Conservation (phyloP, 2,888 invertebrate species). For the Drosophila fungiperda region DNA sequence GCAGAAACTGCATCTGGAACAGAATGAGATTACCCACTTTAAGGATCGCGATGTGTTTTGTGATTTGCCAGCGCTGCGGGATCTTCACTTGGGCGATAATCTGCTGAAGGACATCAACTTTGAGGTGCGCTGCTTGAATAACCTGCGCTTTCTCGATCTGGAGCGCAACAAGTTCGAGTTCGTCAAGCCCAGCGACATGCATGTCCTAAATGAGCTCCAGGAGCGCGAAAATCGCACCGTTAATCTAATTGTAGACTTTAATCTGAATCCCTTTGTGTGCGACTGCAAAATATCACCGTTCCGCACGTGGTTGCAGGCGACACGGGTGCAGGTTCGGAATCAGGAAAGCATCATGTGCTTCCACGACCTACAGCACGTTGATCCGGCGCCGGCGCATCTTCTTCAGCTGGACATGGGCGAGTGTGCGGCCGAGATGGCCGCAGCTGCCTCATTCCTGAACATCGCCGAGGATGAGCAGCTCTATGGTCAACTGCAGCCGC, state of each 20-base stretch:
- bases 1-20: slow-evolving; percentile 90
- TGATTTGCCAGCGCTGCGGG: slow-evolving; percentile 88
- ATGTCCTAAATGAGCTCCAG: slow-evolving; percentile 87
- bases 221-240: slow-evolving; percentile 83
- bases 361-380: slow-evolving; percentile 71
- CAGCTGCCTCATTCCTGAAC: slow-evolving; percentile 79
- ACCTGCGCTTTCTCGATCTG: slow-evolving; percentile 89
- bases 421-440: slow-evolving; percentile 80
- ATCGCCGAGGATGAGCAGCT: slow-evolving; percentile 72
- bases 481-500: slow-evolving; percentile 61
- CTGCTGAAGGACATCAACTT: slow-evolving; percentile 88
- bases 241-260: slow-evolving; percentile 88
- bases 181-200: slow-evolving; percentile 87
- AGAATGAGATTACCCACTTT: slow-evolving; percentile 90
- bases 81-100: slow-evolving; percentile 90
- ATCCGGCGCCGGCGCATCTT: slow-evolving; percentile 77
- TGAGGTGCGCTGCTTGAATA: slow-evolving; percentile 88
- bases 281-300: slow-evolving; percentile 88
- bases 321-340: slow-evolving; percentile 87
- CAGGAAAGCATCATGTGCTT: slow-evolving; percentile 87
- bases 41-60: slow-evolving; percentile 89
- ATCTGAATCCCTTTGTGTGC: slow-evolving; percentile 89
- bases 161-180: slow-evolving; percentile 88
- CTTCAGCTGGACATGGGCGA: slow-evolving; percentile 78
- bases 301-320: slow-evolving; percentile 88